A percentile compares a stretch with the other conserved stretches of the same genome.
These are phyloP conservation scores for Neofelis nebulosa DNA, from an alignment of 2,113 vertebrate genomes.

Conservation along the genomic window DNA sequence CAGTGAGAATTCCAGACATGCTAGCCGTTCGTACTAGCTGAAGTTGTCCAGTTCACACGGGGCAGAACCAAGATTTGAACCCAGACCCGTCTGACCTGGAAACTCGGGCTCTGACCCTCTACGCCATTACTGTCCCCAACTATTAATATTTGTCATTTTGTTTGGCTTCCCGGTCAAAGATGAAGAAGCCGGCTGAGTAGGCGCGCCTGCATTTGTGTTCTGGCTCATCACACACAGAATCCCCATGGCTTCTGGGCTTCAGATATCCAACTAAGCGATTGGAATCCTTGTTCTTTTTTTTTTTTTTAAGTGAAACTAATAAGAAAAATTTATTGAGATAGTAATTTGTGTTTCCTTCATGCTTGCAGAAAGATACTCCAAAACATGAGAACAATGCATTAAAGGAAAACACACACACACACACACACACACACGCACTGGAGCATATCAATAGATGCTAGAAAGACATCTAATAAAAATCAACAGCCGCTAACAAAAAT, in stretches of 20 bases:
- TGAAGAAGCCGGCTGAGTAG: background rate
- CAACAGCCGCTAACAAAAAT: background rate
- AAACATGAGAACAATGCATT: background rate
- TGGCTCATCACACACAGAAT: background rate
- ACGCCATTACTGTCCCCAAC: background rate
- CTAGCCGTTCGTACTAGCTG: background rate
- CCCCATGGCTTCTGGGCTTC: background rate
- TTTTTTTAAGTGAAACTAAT: background rate
- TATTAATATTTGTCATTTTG: background rate
- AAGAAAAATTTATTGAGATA: background rate
- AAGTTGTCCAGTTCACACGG: background rate
- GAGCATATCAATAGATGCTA: background rate
- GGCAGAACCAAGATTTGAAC: background rate
- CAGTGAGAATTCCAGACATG: background rate
- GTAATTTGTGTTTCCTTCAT: background rate
- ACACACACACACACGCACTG: fast-evolving
- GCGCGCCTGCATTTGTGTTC: background rate
- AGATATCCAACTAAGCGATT: background rate
- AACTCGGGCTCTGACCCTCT: background rate
- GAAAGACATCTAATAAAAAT: slow-evolving; percentile 25
- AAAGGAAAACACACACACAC: background rate
- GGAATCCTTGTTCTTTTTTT: background rate
- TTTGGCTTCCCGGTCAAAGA: background rate
- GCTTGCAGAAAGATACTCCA: background rate
- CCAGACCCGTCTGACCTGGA: background rate